Evolutionary conservation across 2,113 vertebrate species (phyloP).

Genomic region (Gallinago undulata): DNA sequence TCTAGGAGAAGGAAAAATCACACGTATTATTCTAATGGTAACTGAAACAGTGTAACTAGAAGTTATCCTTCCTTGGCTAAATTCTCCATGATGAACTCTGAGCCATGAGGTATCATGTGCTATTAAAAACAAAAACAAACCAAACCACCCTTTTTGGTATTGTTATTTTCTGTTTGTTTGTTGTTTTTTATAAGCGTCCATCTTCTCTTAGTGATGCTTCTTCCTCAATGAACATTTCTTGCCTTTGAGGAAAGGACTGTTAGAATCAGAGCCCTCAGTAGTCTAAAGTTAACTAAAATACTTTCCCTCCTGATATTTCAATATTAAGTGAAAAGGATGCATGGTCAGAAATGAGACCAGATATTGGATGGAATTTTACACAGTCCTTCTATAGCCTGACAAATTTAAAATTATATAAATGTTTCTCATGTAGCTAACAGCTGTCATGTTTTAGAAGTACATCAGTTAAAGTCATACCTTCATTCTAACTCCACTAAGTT

Average conservation of each 20-base stretch:
- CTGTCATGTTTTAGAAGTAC: background rate
- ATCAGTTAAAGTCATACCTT: background rate
- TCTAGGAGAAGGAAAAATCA: background rate
- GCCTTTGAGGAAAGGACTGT: background rate
- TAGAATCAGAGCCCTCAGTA: background rate
- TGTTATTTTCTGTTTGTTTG: background rate
- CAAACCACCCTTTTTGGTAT: background rate
- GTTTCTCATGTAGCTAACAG: background rate
- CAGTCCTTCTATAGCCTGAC: background rate
- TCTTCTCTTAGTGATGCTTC: background rate
- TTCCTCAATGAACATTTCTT: background rate
- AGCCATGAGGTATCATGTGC: background rate
- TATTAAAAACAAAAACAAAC: background rate
- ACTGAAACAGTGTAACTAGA: background rate
- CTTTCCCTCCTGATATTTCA: background rate
- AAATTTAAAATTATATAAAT: background rate
- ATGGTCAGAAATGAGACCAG: background rate
- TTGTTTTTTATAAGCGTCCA: background rate
- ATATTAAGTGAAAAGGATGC: background rate
- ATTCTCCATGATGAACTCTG: background rate
- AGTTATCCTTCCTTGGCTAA: background rate
- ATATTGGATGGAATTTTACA: background rate
- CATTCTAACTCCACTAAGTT: background rate
- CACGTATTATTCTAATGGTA: background rate
- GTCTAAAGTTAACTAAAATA: background rate